Base-by-base conservation (phyloP, 2,888 invertebrate species). In the Chydorus sphaericus region DNA sequence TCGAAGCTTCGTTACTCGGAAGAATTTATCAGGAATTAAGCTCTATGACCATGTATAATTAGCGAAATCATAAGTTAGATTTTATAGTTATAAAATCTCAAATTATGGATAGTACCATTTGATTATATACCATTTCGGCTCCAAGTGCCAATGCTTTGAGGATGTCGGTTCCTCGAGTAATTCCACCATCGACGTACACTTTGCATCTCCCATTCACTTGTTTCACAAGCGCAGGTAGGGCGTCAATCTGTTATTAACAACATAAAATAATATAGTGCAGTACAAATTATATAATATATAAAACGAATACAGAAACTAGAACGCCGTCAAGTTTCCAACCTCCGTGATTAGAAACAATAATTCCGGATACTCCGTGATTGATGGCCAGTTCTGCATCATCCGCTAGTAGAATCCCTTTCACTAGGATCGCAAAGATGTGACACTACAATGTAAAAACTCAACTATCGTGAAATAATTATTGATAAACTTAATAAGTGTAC, bases 301-400 rank as follows among this genome's bases (percentile, higher is more conserved):
- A 7, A 1, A 7, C 10, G 49, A 31, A 44, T 55, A n/a, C 87
- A 56, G 90, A 78, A 11, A 92, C 81, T 14, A 87, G 83, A 10
- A 84, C 82, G n/a, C 81, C 78, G 66, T 91, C 91, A 33, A 91
- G 71, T 71, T 94, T 93, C 59, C 93, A 75, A 0, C 84, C 94
- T 2, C 94, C 94, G 68, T 94, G 94, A 70, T 94, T 94, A 0
- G 93, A 94, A 4, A 96, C 93, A 59, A 90, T 74, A 56, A 94
- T 80, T 1, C 79, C 94, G 3, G 78, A 73, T 48, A 82, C 86
- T 4, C 90, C 91, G 54, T 78, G 73, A 62, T 86, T 73, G 3
- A 73, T 74, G 0, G 85, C 92, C 62, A 80, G 72, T 18, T 79
- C 63, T 1, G 94, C 93, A 71, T 94, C 94, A 66, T 91, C 88